phyloP scores from a whole-genome alignment of 1,140 invertebrate species.

The Lerema accius region DNA sequence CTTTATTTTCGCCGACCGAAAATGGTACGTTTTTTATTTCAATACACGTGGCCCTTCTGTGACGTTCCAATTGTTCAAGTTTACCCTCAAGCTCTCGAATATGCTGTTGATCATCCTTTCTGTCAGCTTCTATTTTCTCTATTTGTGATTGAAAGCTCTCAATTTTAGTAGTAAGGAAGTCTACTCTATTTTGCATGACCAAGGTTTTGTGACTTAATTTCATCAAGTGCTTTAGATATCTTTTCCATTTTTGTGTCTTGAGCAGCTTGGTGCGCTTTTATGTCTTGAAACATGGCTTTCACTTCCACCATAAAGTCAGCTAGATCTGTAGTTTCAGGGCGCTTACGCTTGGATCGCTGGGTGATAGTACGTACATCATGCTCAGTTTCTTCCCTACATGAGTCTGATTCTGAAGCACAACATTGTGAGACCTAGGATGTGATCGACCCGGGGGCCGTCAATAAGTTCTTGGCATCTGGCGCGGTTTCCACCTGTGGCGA shows the following conservation, averaged over 20 bases:
- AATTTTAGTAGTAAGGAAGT: slow-evolving; percentile 18
- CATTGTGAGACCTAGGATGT: no score
- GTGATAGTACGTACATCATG: no score
- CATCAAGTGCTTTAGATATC: slow-evolving; percentile 18
- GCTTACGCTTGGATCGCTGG: no score
- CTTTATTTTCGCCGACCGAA: slow-evolving; percentile 7
- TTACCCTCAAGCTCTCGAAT: slow-evolving; percentile 21
- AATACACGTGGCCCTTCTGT: slow-evolving; percentile 10
- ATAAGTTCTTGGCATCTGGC: no score
- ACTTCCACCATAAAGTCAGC: slow-evolving; percentile 35
- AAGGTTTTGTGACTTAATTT: slow-evolving; percentile 31
- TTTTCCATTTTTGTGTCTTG: slow-evolving; percentile 35
- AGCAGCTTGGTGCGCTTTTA: slow-evolving; percentile 23
- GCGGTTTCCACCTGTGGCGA: no score
- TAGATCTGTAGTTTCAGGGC: neutral
- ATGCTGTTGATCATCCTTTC: neutral
- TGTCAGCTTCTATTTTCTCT: slow-evolving; percentile 1
- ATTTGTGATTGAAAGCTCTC: slow-evolving; percentile 16
- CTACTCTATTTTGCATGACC: slow-evolving; percentile 13
- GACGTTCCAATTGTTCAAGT: slow-evolving; percentile 8
- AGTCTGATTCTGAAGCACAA: no score
- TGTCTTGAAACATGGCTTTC: slow-evolving; percentile 35
- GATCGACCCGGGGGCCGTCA: no score
- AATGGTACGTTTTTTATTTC: slow-evolving; percentile 27
- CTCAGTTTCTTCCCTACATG: no score